Evolutionary conservation across 2,888 invertebrate species (phyloP), one percentile per base, ranked within the genome.

Genomic region (Yponomeuta malinellus): DNA sequence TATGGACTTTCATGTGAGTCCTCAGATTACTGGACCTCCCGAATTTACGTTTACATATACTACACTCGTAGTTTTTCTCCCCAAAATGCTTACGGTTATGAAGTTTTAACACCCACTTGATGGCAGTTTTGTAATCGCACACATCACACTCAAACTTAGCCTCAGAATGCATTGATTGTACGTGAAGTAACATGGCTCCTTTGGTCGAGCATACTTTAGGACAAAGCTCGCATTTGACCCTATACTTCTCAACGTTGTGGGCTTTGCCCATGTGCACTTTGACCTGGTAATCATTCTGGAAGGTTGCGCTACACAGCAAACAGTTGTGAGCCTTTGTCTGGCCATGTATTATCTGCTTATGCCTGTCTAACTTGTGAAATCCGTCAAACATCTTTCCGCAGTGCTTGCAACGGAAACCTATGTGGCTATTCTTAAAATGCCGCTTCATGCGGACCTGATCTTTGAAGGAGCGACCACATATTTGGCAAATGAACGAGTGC

Each of bases 11-110:
- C 83, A 90, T 86, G 75, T 90, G 89, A 0, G 83, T 80, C 5
- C 88, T 74, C 3, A 90, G 71, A 71, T 89, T 89, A 66, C 94
- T 94, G 9, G 93, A 93, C 63, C 94, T 89, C 0, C 93, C 89
- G 68, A 94, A 93, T 75, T 84, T 85, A 66, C 85, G 89, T 0
- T 90, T 88, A 71, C 94, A 94, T n/a, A 93, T 83, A 63, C 93
- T 93, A 72, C 94, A 94, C 1, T 83, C 81, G 71, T 93, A 93
- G 12, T 87, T 84, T 10, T 87, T 90, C 1, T 92, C 90, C 0
- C 89, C 90, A 29, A 84, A 87, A 80, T 94, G 94, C 63, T 88
- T 90, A 31, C 88, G 85, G 70, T 86, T 87, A 72, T 93, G 94
- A 2, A 89, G 72, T 43, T 81, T 88, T 0, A 90, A 78, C 76